Base-by-base conservation (phyloP, 2,888 invertebrate species). In the Rhagonycha lutea region DNA sequence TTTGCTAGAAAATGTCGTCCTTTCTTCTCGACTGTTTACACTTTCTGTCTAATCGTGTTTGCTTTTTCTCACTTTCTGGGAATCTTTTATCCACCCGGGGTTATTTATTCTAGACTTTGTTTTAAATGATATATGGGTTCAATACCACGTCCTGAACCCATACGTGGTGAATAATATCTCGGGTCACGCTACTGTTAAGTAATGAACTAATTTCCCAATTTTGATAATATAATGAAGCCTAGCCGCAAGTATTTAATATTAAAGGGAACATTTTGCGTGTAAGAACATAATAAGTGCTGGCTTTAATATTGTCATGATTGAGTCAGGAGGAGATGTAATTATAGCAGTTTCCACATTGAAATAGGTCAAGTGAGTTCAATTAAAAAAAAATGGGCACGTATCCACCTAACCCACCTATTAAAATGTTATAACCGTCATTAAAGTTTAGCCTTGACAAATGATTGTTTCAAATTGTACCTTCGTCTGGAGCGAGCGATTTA, bases 361-460 rank as follows among this genome's bases (percentile, higher is more conserved):
- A 65, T 65, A 26, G 63, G 63, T 65, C 63, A 65, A 65, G 63
- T 65, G 26, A 65, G 63, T 65, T 65, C 63, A 65, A 65, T 65
- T 65, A 61, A 23, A 26, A n/a, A 14, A 65, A 47, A 47, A 47
- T 47, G 47, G 47, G 47, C 47, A 47, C 47, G 47, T 47, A 62
- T 62, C 23, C 62, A 62, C 62, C 62, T 65, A 65, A 8, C 63
- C 26, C 18, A 65, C 63, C 26, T 24, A 47, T 65, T 24, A 24
- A 65, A 65, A 26, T 65, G 63, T 65, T 47, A 47, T 47, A 47
- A 47, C 47, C 47, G 7, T 47, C 24, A 65, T 65, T 24, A 65
- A 65, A 65, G 23, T 24, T 14, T 65, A 14, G 26, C 63, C 63
- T 65, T 65, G 63, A 65, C n/a, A 14, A 24, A 26, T 65, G n/a